Evolutionary conservation across 2,113 vertebrate genomes (phyloP), one percentile per base, ranked within the genome.

Genomic region (Daubentonia madagascariensis): DNA sequence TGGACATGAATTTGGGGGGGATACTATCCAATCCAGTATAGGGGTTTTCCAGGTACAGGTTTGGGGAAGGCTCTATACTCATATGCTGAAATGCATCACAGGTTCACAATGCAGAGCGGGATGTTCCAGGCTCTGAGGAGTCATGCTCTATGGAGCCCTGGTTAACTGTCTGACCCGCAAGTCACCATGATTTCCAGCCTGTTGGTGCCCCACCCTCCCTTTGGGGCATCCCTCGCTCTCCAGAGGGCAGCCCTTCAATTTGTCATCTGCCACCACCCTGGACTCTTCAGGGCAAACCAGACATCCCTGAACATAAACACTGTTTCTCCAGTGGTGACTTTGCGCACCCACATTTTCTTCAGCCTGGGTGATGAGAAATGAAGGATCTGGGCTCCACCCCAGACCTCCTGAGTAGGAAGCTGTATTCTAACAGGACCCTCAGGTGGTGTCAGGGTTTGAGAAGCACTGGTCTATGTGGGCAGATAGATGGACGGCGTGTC

Each of bases 371-470:
- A 5, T 40, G 10, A 80, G 61, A 70, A 57, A 28, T 0, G 12
- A 23, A 9, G 48, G 25, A 7, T 8, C n/a, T 32, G 0, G 22
- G 3, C 37, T 2, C 5, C 3, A 6, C 35, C 65, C 68, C 6
- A 14, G 7, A 6, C 17, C 48, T 59, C 40, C 63, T 1, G 5
- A 30, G 1, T 30, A 65, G 16, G 18, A 14, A 5, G 14, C 23
- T 35, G 25, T 1, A 6, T 25, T 50, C 50, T 3, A 6, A 17
- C 30, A 8, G 43, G 61, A 40, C 4, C 50, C 59, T 30, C 9
- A 0, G 16, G 28, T 20, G 20, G 20, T 3, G 23, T 18, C 20
- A 0, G 2, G 0, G 10, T 48, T 45, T 5, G 57, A 67, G 37
- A 17, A 20, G 8, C 1, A 0, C 68, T 28, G 14, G 67, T 40